phyloP scores from a whole-genome alignment of 2,113 vertebrate genomes.

The Piliocolobus tephrosceles region DNA sequence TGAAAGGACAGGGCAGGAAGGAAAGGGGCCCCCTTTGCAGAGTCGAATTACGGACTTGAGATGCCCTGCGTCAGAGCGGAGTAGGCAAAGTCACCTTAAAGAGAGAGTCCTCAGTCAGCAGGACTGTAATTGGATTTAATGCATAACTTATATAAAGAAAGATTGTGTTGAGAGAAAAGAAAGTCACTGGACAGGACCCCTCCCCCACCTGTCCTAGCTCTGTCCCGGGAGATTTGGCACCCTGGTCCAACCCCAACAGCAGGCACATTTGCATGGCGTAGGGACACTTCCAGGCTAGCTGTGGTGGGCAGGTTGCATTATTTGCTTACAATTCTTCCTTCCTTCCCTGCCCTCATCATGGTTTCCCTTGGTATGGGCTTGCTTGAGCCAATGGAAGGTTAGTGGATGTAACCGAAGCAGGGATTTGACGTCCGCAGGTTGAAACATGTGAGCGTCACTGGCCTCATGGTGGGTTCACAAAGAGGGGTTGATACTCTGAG shows the following conservation, averaged over 20 bases:
- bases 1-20: not conserved
- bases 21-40: not conserved
- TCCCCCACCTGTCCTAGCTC: not conserved
- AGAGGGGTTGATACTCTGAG: not conserved
- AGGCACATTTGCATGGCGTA: fast-evolving
- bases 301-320: not conserved
- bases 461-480: not conserved
- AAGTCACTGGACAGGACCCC: not conserved
- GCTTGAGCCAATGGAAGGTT: not conserved
- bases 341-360: not conserved
- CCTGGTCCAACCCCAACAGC: fast-evolving
- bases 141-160: slow-evolving; percentile 37
- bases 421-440: not conserved
- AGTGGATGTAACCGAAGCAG: fast-evolving
- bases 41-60: not conserved
- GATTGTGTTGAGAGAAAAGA: not conserved
- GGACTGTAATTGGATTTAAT: slow-evolving; percentile 70
- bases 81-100: slow-evolving; percentile 63
- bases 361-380: not conserved
- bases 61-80: not conserved
- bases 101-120: slow-evolving; percentile 56
- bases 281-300: not conserved
- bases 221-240: not conserved
- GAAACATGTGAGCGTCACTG: fast-evolving
- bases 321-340: not conserved